These are phyloP conservation scores for Myoxocephalus aenaeus DNA, from an alignment of 2,797 vertebrate genomes.

Conservation along the genomic window DNA sequence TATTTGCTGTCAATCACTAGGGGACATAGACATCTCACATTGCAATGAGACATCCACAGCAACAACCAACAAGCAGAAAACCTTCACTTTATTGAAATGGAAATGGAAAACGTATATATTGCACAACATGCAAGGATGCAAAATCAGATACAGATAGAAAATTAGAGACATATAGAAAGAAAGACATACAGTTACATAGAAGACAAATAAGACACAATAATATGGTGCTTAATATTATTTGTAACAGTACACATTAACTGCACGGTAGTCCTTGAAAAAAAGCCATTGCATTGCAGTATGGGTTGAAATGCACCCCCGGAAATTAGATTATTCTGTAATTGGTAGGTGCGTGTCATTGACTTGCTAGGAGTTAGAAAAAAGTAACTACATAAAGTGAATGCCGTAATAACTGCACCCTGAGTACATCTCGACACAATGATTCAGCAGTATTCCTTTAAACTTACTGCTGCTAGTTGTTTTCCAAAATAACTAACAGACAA, in stretches of 20 bases:
- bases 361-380: slow-evolving; percentile 25
- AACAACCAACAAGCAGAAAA: slow-evolving; percentile 72
- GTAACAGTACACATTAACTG: slow-evolving; percentile 34
- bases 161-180: slow-evolving; percentile 47
- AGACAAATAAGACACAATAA: slow-evolving; percentile 55
- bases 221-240: slow-evolving; percentile 22
- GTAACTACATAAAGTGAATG: slow-evolving; percentile 39
- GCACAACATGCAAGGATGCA: slow-evolving; percentile 82
- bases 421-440: slow-evolving; percentile 44
- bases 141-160: slow-evolving; percentile 68
- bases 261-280: slow-evolving; percentile 25
- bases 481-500: slow-evolving; percentile 46
- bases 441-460: slow-evolving; percentile 49
- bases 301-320: neutral
- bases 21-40: slow-evolving; percentile 67
- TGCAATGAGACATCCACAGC: slow-evolving; percentile 70
- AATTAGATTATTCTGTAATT: slow-evolving; percentile 16
- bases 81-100: slow-evolving; percentile 78
- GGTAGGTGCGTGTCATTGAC: slow-evolving; percentile 22
- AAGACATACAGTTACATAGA: slow-evolving; percentile 48
- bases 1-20: slow-evolving; percentile 59
- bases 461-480: slow-evolving; percentile 26
- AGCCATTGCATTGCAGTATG: slow-evolving; percentile 21
- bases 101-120: slow-evolving; percentile 67
- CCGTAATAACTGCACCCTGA: slow-evolving; percentile 11